These are phyloP conservation scores for Linnaemya vulpina DNA, from an alignment of 2,888 invertebrate species.

Conservation along the genomic window DNA sequence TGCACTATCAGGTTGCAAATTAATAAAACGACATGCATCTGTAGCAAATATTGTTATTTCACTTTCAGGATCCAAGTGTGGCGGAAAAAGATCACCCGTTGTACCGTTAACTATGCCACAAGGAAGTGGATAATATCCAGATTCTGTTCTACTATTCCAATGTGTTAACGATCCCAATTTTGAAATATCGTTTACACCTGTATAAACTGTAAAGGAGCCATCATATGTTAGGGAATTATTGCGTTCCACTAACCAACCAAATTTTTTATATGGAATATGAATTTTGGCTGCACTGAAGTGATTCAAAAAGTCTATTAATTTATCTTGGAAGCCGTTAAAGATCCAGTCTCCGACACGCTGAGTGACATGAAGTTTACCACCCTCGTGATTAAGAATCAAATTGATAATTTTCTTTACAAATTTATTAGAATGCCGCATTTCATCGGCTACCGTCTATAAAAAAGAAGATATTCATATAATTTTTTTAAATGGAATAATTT, in stretches of 20 bases:
- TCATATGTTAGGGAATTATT: slow-evolving; percentile 89
- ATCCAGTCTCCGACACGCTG: slow-evolving; percentile 88
- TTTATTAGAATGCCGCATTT: slow-evolving; percentile 83
- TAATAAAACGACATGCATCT: slow-evolving; percentile 90
- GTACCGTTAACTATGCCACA: slow-evolving; percentile 89
- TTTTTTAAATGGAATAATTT: too few relatives aligned
- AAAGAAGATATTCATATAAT: not conserved
- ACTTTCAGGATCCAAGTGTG: slow-evolving; percentile 83
- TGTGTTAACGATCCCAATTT: slow-evolving; percentile 87
- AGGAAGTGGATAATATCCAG: slow-evolving; percentile 84
- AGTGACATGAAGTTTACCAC: slow-evolving; percentile 84
- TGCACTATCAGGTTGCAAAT: slow-evolving; percentile 77
- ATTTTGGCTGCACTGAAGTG: slow-evolving; percentile 83
- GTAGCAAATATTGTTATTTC: slow-evolving; percentile 88
- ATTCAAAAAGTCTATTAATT: slow-evolving; percentile 85
- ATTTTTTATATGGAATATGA: slow-evolving; percentile 88
- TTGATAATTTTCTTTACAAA: slow-evolving; percentile 84
- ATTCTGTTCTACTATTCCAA: slow-evolving; percentile 87
- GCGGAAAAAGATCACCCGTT: slow-evolving; percentile 92
- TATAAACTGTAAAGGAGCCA: slow-evolving; percentile 90
- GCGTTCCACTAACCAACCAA: slow-evolving; percentile 93
- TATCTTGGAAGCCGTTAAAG: slow-evolving; percentile 92
- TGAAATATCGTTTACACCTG: slow-evolving; percentile 87
- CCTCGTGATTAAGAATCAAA: slow-evolving; percentile 84
- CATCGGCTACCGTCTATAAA: slow-evolving; percentile 86